Base-by-base conservation (phyloP, 2,113 vertebrate genomes). In the Numida meleagris region DNA sequence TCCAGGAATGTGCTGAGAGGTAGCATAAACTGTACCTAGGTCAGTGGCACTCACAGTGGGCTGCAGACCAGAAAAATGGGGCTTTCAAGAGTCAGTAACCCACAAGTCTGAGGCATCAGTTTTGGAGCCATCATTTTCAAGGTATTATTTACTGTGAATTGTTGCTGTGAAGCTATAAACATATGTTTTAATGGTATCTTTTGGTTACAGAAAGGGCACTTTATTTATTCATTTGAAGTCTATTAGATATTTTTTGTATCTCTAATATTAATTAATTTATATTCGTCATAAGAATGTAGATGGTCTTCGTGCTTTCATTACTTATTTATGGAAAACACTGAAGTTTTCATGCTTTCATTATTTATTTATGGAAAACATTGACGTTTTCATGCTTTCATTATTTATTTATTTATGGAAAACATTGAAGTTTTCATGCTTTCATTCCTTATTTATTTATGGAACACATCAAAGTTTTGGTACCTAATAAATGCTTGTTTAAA, bases 401-500 rank as follows among this genome's bases (percentile, higher is more conserved):
- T 33, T 45, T 76, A 43, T 46, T 81, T 57, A 50, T 78, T 85
- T 73, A 38, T 63, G 3, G 2, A 5, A 81, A 33, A 14, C 19
- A 25, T 42, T 65, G 70, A 17, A 82, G 17, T 70, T 19, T 55
- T 50, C 17, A 21, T 73, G 85, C 63, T 89, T 77, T 74, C 67
- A 45, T 51, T 67, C 29, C 43, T 43, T 74, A 46, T 45, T 81
- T 55, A 46, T 78, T 88, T 74, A 34, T 63, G 3, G 2, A 5
- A 81, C 29, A 14, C 16, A 14, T 46, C 63, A 62, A 13, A 76
- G 4, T 23, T 83, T 68, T 29, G 51, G 2, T 51, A 18, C 23
- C 33, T 88, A 96, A 96, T 94, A 95, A 95, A 96, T 5, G 4
- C 29, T 84, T 68, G 7, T 34, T 88, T 33, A 86, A 83, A 72